Conservation (phyloP, 1,140 invertebrate species). For the Solenopsis fugax region DNA sequence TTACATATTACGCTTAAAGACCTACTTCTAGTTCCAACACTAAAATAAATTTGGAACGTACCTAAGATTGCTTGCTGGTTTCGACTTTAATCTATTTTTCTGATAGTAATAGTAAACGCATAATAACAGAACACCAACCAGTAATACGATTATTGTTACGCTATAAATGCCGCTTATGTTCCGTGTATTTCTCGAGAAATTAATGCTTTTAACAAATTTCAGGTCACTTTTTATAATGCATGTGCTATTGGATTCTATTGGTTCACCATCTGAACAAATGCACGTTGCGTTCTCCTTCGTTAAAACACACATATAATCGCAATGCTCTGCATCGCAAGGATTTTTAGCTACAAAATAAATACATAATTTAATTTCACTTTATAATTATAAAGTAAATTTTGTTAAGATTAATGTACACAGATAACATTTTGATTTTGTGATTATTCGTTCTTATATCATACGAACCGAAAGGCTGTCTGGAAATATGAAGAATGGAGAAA, state of each 20-base stretch:
- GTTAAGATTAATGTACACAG: not conserved
- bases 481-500: conserved; percentile 87
- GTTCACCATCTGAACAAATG: conserved; percentile 87
- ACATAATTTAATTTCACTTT: conserved; percentile 14
- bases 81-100: conserved; percentile 70
- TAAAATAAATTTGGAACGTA: conserved; percentile 53
- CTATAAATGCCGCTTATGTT: conserved; percentile 45
- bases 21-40: not conserved
- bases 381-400: too few species aligned
- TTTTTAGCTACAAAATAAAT: conserved; percentile 79
- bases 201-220: conserved; percentile 27
- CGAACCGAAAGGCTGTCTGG: conserved; percentile 85
- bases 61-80: conserved; percentile 75
- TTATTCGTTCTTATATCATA: not conserved
- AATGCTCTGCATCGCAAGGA: conserved; percentile 85
- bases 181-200: not conserved
- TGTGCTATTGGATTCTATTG: not conserved
- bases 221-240: conserved; percentile 52
- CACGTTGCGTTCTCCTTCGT: conserved; percentile 85
- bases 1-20: not conserved
- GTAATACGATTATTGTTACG: conserved; percentile 65
- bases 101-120: conserved; percentile 75
- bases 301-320: conserved; percentile 87
- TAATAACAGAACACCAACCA: conserved; percentile 52
- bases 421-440: conserved; percentile 10